Base-by-base conservation (phyloP, 1,140 invertebrate species). In the Scaptomyza montana region DNA sequence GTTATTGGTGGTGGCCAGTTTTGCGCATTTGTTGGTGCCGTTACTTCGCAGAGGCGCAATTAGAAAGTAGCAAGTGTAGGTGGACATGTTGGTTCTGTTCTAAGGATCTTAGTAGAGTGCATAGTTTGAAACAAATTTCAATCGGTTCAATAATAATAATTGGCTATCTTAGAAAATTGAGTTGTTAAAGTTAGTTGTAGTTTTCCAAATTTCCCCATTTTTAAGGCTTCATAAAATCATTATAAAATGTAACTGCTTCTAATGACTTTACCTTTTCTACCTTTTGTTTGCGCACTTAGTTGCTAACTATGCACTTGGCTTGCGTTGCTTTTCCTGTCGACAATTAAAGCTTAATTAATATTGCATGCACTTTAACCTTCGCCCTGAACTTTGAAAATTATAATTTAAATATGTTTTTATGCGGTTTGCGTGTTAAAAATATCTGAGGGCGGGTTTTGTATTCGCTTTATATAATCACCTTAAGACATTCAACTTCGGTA, bases 351-450 rank as follows among this genome's bases (percentile, higher is more conserved):
- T 67, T 72, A 67, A 72, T 72, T 72, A 72, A 67, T 21, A 73
- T 68, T 61, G 50, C 56, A 61, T 73, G 70, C 70, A 73, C 64
- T 56, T 55, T 73, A 73, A 68, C 65, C 70, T 73, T 73, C 70
- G 70, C 65, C 70, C 51, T 73, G 70, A 73, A 73, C 70, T 73
- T 73, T 73, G 41, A 56, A 56, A 36, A 36, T 41, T 54, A 36
- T 61, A 49, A 68, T 73, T 73, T 62, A 56, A 60, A 55, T 61
- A 51, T 49, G 56, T 47, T 50, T 59, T 53, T 65, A 71, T 53
- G 54, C 19, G 30, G n/a, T 54, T 65, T 28, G 64, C 70, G 70
- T 73, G 70, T 55, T 43, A 4, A 2, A 4, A 16, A 39, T 33
- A 50, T 33, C 67, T 60, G 67, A 70, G 55, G 45, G 33, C 51